A percentile compares a stretch with the other conserved stretches of the same genome.
Evolutionary conservation across 35 echinoderm and acorn worm genomes (phyloP).

Genomic region (Heliocidaris erythrogramma): DNA sequence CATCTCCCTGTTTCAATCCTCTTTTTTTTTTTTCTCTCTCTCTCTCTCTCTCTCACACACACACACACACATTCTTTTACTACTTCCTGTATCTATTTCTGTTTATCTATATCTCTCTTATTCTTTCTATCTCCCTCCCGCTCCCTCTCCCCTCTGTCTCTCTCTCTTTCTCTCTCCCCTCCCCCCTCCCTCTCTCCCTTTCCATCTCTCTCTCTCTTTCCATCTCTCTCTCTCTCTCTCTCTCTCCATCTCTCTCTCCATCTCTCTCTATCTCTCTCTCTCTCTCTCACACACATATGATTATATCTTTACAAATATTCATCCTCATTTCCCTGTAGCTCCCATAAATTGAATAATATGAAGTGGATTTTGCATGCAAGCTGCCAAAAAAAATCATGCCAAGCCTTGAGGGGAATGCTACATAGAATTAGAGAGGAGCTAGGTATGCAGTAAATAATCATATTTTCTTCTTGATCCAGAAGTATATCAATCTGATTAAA

Average conservation of each 20-base stretch:
- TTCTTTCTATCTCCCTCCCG: too few relatives aligned
- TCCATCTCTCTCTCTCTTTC: not conserved
- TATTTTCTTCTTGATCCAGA: not conserved
- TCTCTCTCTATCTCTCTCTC: too few relatives aligned
- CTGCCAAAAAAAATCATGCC: not conserved
- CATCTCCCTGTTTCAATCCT: not conserved
- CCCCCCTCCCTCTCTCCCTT: not conserved
- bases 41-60: not conserved
- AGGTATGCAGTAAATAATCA: not conserved
- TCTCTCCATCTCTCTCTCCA: not conserved
- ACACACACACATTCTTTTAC: too few relatives aligned
- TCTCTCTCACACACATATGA: too few relatives aligned
- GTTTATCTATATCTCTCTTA: not conserved
- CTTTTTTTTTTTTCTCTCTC: not conserved
- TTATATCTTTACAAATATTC: not conserved
- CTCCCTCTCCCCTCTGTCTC: not conserved
- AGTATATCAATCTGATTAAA: not conserved
- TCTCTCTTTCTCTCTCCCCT: too few relatives aligned
- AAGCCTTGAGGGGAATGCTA: not conserved
- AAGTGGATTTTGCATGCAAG: not conserved
- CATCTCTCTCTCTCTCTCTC: not conserved
- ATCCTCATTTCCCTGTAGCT: not conserved
- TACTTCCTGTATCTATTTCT: not conserved
- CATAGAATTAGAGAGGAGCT: not conserved
- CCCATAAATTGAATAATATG: not conserved